Evolutionary conservation across 2,113 vertebrate genomes (phyloP).

Genomic region (Dendropsophus ebraccatus): DNA sequence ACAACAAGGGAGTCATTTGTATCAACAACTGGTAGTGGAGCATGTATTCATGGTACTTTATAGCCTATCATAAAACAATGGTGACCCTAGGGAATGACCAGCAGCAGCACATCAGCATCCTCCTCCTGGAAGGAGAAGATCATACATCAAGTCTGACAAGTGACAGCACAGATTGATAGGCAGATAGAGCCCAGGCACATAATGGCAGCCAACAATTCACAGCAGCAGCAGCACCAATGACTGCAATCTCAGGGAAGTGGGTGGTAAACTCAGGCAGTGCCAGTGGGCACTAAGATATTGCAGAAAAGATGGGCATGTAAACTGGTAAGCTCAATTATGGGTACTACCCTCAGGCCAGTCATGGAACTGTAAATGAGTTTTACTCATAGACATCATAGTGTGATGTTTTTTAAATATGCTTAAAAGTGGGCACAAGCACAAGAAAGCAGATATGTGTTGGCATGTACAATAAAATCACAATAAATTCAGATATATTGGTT

Average conservation of each 20-base stretch:
- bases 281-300: neutral
- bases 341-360: neutral
- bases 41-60: neutral
- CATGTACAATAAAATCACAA: no score
- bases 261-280: neutral
- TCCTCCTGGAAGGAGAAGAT: neutral
- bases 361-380: neutral
- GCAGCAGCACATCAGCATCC: neutral
- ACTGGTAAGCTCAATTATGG: no score
- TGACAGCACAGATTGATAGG: neutral
- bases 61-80: neutral
- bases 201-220: neutral
- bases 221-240: neutral
- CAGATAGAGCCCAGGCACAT: neutral
- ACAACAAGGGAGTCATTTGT: neutral
- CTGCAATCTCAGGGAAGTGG: neutral
- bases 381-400: neutral
- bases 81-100: neutral
- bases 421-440: neutral
- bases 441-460: neutral
- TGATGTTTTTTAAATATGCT: no score
- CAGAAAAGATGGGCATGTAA: neutral
- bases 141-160: conserved; percentile 22
- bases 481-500: no score
- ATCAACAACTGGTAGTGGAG: neutral